Evolutionary conservation across 1,140 invertebrate species (phyloP).

Genomic region (Popillia japonica): DNA sequence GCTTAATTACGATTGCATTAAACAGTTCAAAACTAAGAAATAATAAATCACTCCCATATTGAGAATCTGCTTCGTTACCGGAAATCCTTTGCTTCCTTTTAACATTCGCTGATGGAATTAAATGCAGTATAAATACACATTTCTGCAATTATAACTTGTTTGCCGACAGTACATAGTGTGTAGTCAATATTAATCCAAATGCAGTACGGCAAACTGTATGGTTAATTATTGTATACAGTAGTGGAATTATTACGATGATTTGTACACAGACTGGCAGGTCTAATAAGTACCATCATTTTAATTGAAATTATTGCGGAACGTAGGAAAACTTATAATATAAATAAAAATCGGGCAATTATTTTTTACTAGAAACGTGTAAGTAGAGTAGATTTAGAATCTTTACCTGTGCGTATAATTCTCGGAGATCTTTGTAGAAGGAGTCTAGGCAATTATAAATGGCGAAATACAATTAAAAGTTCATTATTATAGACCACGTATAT

Average conservation of each 20-base stretch:
- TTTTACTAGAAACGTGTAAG: neutral
- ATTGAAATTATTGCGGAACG: neutral
- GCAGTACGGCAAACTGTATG: neutral
- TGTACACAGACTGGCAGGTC: neutral
- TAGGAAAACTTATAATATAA: neutral
- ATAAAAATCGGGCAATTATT: neutral
- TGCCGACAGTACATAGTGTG: neutral
- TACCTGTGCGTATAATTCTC: neutral
- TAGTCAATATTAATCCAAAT: neutral
- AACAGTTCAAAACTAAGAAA: neutral
- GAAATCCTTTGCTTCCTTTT: neutral
- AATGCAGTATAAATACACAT: neutral
- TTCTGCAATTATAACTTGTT: neutral
- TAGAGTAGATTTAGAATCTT: too few relatives aligned
- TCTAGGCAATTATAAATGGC: neutral
- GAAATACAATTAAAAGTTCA: constrained; percentile 2
- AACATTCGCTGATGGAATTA: neutral
- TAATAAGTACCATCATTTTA: neutral
- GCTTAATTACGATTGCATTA: neutral
- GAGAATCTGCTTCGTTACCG: neutral
- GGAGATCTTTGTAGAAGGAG: neutral
- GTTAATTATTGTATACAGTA: neutral
- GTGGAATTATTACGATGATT: neutral
- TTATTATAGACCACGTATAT: neutral
- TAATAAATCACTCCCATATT: neutral